Conservation (phyloP, 2,888 invertebrate genomes). For the Volucella bombylans region DNA sequence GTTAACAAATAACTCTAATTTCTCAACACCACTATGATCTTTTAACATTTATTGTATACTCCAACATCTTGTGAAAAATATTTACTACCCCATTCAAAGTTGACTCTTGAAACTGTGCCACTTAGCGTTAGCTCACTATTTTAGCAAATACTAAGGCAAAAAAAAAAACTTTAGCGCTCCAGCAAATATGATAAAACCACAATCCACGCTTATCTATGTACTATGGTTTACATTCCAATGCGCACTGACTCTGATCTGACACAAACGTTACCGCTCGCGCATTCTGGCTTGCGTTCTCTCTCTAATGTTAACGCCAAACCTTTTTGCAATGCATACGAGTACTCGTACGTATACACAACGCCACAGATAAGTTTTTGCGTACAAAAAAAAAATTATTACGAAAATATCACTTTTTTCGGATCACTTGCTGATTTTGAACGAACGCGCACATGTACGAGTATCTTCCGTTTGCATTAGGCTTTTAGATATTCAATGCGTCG, state of each 20-base stretch:
- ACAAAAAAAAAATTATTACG: conserved; percentile 67
- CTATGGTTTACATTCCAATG: conserved; percentile 55
- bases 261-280: neutral
- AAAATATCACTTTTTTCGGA: conserved; percentile 68
- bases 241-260: conserved; percentile 3
- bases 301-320: conserved; percentile 14
- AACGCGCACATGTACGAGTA: conserved; percentile 54
- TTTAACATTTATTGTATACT: conserved; percentile 19
- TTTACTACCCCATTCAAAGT: conserved; percentile 32
- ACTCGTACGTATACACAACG: conserved; percentile 21
- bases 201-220: conserved; percentile 55
- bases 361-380: conserved; percentile 55
- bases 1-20: neutral
- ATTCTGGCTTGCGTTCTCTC: neutral
- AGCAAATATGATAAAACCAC: conserved; percentile 62
- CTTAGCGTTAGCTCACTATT: conserved; percentile 42
- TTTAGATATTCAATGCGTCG: conserved; percentile 47
- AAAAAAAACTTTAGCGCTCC: conserved; percentile 12
- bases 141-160: conserved; percentile 14
- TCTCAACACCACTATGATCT: neutral
- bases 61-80: conserved; percentile 30
- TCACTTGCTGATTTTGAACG: conserved; percentile 60
- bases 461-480: conserved; percentile 32
- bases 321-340: conserved; percentile 54
- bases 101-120: conserved; percentile 37